phyloP scores from a whole-genome alignment of 2,888 invertebrate genomes.

The Tryphoninae sp. region DNA sequence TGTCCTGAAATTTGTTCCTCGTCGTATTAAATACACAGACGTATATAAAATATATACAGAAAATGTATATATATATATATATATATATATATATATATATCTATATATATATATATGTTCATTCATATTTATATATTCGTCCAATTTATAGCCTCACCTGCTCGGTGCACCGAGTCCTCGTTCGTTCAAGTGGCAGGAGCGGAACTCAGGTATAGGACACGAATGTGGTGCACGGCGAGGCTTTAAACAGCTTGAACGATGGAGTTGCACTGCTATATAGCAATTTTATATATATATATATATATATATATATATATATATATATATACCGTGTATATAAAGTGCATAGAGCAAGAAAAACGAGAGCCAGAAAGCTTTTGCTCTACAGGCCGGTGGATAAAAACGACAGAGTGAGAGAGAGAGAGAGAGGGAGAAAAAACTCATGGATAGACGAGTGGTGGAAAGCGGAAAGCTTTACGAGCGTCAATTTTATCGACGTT shows the following conservation, averaged over 20 bases:
- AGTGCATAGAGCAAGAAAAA: slow-evolving; percentile 28
- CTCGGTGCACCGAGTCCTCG: slow-evolving; percentile 31
- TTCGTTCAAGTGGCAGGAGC: slow-evolving; percentile 31
- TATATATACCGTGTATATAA: background rate
- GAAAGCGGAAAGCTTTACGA: slow-evolving; percentile 58
- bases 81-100: too few relatives aligned
- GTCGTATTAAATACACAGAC: too few relatives aligned
- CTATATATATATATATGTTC: too few relatives aligned
- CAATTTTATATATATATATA: background rate
- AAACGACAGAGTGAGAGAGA: slow-evolving; percentile 12
- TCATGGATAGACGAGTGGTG: background rate
- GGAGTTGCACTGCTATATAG: slow-evolving; percentile 5
- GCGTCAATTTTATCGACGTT: slow-evolving; percentile 66
- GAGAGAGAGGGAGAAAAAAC: background rate
- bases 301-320: background rate
- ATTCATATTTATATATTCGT: background rate
- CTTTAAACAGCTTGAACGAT: slow-evolving; percentile 49
- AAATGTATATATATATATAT: too few relatives aligned
- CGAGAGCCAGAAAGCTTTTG: slow-evolving; percentile 34
- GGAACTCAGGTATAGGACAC: slow-evolving; percentile 19
- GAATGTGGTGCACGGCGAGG: background rate
- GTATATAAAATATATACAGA: too few relatives aligned
- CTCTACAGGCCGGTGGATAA: background rate
- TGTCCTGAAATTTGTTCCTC: too few relatives aligned
- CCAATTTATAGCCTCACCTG: slow-evolving; percentile 27